Percentiles rank a stretch among this genome's conserved stretches.
Evolutionary conservation across 2,113 vertebrate genomes (phyloP).

Genomic region (Nothobranchius furzeri): DNA sequence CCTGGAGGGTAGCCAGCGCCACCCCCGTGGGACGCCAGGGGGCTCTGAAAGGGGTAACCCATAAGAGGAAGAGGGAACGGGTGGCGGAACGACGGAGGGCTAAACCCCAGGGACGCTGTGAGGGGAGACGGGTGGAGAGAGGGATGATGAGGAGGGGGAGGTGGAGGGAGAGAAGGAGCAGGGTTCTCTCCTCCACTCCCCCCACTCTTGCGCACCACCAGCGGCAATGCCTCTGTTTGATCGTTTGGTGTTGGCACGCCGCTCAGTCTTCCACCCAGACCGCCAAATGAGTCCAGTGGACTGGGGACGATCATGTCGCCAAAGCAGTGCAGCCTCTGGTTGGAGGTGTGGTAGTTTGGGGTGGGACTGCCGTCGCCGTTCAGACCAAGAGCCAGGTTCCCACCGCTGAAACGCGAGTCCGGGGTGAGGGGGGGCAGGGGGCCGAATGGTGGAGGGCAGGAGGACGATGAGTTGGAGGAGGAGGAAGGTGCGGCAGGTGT

Average conservation of each 20-base stretch:
- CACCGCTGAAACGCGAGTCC: conserved; percentile 59
- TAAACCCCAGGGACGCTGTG: conserved; percentile 89
- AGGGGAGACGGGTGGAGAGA: conserved; percentile 92
- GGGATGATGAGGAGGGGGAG: conserved; percentile 90
- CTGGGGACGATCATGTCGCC: conserved; percentile 95
- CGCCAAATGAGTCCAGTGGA: conserved; percentile 89
- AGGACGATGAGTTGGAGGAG: conserved; percentile 72
- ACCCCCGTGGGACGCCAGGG: conserved; percentile 82
- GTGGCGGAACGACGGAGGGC: conserved; percentile 94
- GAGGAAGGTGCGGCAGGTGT: conserved; percentile 80
- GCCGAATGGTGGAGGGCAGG: conserved; percentile 63
- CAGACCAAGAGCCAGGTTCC: conserved; percentile 57
- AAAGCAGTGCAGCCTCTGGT: conserved; percentile 96
- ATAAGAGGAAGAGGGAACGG: conserved; percentile 95
- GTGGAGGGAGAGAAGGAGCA: conserved; percentile 77
- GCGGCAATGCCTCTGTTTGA: conserved; percentile 96
- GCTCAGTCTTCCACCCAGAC: conserved; percentile 61
- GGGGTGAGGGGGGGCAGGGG: conserved; percentile 68
- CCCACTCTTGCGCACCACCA: conserved; percentile 93
- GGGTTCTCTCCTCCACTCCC: conserved; percentile 54
- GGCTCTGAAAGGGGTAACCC: conserved; percentile 96
- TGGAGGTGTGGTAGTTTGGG: conserved; percentile 92
- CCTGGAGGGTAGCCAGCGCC: conserved; percentile 80
- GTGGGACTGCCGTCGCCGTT: conserved; percentile 92
- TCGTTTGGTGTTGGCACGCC: conserved; percentile 85